These are phyloP conservation scores for Neoscelio sp. DNA, from an alignment of 2,888 invertebrate species.

Conservation along the genomic window DNA sequence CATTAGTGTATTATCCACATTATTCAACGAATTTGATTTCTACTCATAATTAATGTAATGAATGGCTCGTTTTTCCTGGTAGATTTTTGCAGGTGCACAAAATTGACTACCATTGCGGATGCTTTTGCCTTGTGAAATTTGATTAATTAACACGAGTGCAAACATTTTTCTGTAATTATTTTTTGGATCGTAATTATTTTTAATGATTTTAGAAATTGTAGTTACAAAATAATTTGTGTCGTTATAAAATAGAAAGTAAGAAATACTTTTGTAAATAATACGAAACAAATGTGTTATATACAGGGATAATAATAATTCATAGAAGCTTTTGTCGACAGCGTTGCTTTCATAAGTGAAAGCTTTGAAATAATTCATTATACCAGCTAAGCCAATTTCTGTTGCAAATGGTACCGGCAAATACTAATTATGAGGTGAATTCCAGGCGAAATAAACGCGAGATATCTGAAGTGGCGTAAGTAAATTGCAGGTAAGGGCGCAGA, in stretches of 20 bases:
- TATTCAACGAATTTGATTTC: constrained; percentile 28
- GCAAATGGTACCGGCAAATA: constrained; percentile 63
- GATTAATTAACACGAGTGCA: too few relatives aligned
- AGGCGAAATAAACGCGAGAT: constrained; percentile 73
- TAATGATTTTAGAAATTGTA: too few relatives aligned
- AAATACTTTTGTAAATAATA: too few relatives aligned
- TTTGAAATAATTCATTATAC: constrained; percentile 35
- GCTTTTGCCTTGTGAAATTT: too few relatives aligned
- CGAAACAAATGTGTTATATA: too few relatives aligned
- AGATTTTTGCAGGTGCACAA: too few relatives aligned
- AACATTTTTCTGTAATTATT: not conserved
- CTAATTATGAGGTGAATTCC: constrained; percentile 75
- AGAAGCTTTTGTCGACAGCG: constrained; percentile 41
- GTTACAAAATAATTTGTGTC: too few relatives aligned
- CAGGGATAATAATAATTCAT: constrained; percentile 24
- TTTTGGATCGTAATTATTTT: too few relatives aligned
- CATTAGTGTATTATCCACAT: constrained; percentile 35
- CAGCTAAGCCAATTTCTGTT: constrained; percentile 44
- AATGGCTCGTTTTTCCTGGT: constrained; percentile 50
- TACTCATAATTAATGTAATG: constrained; percentile 36
- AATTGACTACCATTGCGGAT: too few relatives aligned
- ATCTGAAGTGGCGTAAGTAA: constrained; percentile 74
- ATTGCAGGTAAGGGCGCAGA: constrained; percentile 76
- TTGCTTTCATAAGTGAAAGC: constrained; percentile 50
- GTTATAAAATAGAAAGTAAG: too few relatives aligned